A percentile compares a stretch with the other conserved stretches of the same genome.
Evolutionary conservation across 2,888 invertebrate genomes (phyloP).

Genomic region (Cheilosia grossa): DNA sequence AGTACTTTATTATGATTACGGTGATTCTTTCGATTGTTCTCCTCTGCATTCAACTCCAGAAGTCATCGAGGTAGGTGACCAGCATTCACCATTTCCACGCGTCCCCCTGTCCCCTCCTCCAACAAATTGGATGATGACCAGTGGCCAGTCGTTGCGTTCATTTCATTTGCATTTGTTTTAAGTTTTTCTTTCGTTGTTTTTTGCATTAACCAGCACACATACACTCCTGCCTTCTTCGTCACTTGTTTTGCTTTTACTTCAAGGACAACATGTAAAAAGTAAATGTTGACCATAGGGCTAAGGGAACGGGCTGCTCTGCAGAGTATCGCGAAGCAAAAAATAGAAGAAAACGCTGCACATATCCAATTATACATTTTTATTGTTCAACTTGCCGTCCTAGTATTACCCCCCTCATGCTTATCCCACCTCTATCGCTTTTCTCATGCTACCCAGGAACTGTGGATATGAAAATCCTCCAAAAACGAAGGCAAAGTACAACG

Average conservation of each 20-base stretch:
- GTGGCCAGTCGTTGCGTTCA: slow-evolving; percentile 75
- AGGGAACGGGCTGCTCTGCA: slow-evolving; percentile 31
- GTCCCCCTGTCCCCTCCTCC: background rate
- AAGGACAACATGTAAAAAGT: slow-evolving; percentile 75
- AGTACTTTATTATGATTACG: slow-evolving; percentile 74
- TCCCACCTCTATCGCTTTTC: slow-evolving; percentile 61
- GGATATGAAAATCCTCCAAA: slow-evolving; percentile 68
- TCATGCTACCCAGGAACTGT: slow-evolving; percentile 40
- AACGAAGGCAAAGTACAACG: slow-evolving; percentile 65
- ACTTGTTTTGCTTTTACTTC: slow-evolving; percentile 74
- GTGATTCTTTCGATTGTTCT: slow-evolving; percentile 75
- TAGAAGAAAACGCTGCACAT: slow-evolving; percentile 74
- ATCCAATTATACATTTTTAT: slow-evolving; percentile 75
- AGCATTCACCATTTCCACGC: slow-evolving; percentile 41
- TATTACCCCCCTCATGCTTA: slow-evolving; percentile 33
- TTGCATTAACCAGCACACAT: slow-evolving; percentile 72
- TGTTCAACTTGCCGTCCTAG: slow-evolving; percentile 73
- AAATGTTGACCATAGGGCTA: slow-evolving; percentile 72
- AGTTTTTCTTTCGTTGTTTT: slow-evolving; percentile 68
- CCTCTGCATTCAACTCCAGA: slow-evolving; percentile 72
- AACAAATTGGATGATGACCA: slow-evolving; percentile 65
- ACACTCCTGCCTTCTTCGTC: slow-evolving; percentile 54
- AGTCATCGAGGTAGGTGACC: slow-evolving; percentile 74
- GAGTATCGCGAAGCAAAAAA: slow-evolving; percentile 66
- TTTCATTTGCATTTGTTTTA: slow-evolving; percentile 75